Base-by-base conservation (phyloP, 1,140 invertebrate genomes). In the Drosophila littoralis region DNA sequence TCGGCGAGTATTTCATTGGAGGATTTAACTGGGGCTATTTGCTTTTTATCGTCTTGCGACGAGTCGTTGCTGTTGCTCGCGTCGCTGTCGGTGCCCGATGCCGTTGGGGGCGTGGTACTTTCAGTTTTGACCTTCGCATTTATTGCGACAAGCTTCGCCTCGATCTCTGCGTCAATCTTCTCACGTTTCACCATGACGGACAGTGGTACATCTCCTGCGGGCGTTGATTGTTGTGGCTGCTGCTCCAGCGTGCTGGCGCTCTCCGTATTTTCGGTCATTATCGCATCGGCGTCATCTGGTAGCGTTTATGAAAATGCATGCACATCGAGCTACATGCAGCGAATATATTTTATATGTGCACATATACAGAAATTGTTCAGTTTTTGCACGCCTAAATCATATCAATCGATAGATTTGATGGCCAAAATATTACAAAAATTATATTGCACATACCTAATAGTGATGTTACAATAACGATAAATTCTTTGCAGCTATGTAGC, bases 1-100 rank as follows among this genome's bases (percentile, higher is more conserved):
- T 97, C 96, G 0, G 95, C 95, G 7, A 97, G 93, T 81, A 97
- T 97, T 90, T 97, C 96, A 90, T 95, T 96, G 0, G 96, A 96
- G 5, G 96, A 95, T 81, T 96, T 96, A 1, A 91, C 92, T 2
- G 92, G 91, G 15, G 91, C 91, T 57, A 93, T 92, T 67, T 86
- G 92, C 66, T 88, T 91, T 52, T 93, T 94, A 75, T 91, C 89
- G 1, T 86, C 84, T 22, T 33, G 51, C 0, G 72, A 68, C 6
- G 73, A 79, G 12, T 73, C 69, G 42, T 55, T 61, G 52, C 67
- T 71, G 13, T 75, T 60, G 45, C 69, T 72, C 1, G 28, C 38
- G 12, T 77, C 70, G 15, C 60, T 48, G 10, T 71, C 60, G 1
- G 65, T 50, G 10, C 32, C 66, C 7, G 10, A 7, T 22, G 13